These are phyloP conservation scores for Tragulus kanchil DNA, from an alignment of 2,113 vertebrate species.

Conservation along the genomic window DNA sequence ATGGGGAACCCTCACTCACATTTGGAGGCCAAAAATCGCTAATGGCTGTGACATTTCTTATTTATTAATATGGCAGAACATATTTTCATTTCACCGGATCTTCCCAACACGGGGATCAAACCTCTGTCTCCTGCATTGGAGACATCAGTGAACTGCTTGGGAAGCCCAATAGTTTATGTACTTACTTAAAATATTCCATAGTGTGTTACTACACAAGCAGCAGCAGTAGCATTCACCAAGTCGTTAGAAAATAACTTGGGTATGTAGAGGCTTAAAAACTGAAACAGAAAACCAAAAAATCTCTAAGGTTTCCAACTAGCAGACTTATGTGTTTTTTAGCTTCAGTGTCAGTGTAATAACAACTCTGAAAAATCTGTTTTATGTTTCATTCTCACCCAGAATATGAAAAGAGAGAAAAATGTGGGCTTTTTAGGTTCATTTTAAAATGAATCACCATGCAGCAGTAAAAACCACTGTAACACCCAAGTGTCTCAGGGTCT, in stretches of 20 bases:
- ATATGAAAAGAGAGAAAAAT: constrained; percentile 26
- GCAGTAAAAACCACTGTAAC: neutral
- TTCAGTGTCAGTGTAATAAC: neutral
- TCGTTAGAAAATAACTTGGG: constrained; percentile 24
- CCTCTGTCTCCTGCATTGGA: neutral
- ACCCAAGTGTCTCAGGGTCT: neutral
- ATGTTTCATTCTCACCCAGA: constrained; percentile 6
- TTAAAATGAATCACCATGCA: neutral
- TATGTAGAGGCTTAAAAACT: neutral
- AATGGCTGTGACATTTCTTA: too few species aligned
- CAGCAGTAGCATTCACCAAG: neutral
- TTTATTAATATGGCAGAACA: too few species aligned
- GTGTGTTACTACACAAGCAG: neutral
- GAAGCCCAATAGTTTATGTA: neutral
- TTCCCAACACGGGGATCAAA: neutral
- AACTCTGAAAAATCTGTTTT: constrained; percentile 34
- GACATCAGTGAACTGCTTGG: neutral
- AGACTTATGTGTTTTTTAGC: constrained; percentile 9
- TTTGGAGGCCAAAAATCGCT: too few species aligned
- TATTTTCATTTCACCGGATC: neutral
- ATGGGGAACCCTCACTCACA: too few species aligned
- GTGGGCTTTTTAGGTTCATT: neutral
- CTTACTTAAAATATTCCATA: constrained; percentile 27
- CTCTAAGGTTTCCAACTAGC: neutral
- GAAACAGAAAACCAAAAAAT: constrained; percentile 47